Evolutionary conservation across 1,140 invertebrate species (phyloP).

Genomic region (Drosophila arawakana): DNA sequence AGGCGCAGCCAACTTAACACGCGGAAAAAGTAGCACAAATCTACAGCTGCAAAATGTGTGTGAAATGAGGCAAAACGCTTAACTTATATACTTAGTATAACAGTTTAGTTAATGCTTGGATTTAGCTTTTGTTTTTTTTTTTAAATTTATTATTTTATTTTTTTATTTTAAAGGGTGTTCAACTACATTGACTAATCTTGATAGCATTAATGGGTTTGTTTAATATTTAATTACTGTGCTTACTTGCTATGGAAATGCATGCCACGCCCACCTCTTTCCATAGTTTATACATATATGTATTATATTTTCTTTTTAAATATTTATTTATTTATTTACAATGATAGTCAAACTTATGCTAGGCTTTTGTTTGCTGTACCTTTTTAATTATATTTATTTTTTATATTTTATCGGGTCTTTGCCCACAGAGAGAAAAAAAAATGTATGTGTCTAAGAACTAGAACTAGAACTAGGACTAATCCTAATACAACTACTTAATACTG

Average conservation of each 20-base stretch:
- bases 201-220: slow-evolving; percentile 31
- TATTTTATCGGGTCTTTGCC: not conserved
- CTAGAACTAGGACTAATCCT: slow-evolving; percentile 35
- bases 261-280: not conserved
- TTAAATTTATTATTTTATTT: slow-evolving; percentile 10
- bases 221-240: slow-evolving; percentile 50
- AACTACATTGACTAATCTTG: slow-evolving; percentile 64
- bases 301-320: no score
- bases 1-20: slow-evolving; percentile 12
- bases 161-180: slow-evolving; percentile 2
- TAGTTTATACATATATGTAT: slow-evolving; percentile 7
- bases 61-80: not conserved
- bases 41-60: slow-evolving; percentile 24
- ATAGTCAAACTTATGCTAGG: slow-evolving; percentile 53
- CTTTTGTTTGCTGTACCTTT: not conserved
- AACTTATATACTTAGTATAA: slow-evolving; percentile 41
- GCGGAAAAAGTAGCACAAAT: slow-evolving; percentile 10
- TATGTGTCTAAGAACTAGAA: slow-evolving; percentile 21
- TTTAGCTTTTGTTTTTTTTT: no score
- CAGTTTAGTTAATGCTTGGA: slow-evolving; percentile 17
- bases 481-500: slow-evolving; percentile 51
- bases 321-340: slow-evolving; percentile 30
- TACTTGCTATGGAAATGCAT: slow-evolving; percentile 70
- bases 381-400: not conserved
- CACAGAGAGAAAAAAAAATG: slow-evolving; percentile 11